Percentiles rank a stretch among this genome's conserved stretches.
These are phyloP conservation scores for Onychorhynchus coronatus DNA, from an alignment of 2,113 vertebrate genomes.

Conservation along the genomic window DNA sequence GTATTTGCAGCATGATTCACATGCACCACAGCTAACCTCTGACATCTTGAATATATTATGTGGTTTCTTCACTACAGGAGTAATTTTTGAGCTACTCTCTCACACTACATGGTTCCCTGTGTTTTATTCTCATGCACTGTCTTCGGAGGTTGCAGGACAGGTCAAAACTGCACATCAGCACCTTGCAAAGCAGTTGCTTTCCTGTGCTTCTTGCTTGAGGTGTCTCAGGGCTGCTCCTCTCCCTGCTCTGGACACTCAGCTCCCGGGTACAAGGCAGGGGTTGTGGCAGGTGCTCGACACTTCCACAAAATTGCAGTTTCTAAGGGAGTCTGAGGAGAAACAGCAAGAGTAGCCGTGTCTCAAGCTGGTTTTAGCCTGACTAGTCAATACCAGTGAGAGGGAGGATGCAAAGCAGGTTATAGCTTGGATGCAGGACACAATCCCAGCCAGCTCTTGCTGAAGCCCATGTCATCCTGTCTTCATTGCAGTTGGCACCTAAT, in stretches of 20 bases:
- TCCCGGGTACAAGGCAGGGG: not conserved
- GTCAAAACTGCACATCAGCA: not conserved
- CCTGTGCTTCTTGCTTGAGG: not conserved
- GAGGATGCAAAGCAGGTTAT: not conserved
- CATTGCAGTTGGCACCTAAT: not conserved
- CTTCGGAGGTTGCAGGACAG: not conserved
- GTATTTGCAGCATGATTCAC: conserved; percentile 63
- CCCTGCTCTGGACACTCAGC: fast-evolving
- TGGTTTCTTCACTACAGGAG: conserved; percentile 54
- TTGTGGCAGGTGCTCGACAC: not conserved
- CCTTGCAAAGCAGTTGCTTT: not conserved
- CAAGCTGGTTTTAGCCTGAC: not conserved
- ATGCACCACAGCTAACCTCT: conserved; percentile 56
- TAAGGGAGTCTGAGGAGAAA: not conserved
- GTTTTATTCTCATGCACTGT: conserved; percentile 15
- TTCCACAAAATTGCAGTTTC: not conserved
- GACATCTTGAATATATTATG: conserved; percentile 70
- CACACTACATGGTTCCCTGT: not conserved
- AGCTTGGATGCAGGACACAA: not conserved
- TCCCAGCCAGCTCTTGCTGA: not conserved
- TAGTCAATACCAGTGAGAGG: not conserved
- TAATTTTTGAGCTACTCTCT: conserved; percentile 48
- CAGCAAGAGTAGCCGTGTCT: not conserved
- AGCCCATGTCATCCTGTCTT: not conserved
- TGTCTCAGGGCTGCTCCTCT: not conserved